These are phyloP conservation scores for Tigriopus californicus DNA, from an alignment of 2,888 invertebrate species.

Conservation along the genomic window DNA sequence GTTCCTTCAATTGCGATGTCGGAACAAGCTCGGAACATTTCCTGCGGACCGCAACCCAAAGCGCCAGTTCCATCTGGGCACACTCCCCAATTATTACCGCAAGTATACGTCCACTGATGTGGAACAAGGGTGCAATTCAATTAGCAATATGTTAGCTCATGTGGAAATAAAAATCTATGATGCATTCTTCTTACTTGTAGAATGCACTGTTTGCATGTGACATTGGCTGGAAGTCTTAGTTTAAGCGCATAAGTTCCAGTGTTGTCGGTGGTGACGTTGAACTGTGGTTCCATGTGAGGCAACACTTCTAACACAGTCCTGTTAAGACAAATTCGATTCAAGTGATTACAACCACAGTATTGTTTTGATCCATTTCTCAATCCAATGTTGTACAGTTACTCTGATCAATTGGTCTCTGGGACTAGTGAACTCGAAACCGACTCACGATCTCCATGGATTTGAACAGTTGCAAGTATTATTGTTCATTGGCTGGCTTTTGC, in stretches of 20 bases:
- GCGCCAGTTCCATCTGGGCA: slow-evolving; percentile 20
- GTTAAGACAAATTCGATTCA: not conserved
- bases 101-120: slow-evolving; percentile 20
- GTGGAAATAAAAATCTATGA: not conserved
- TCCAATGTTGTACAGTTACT: no score
- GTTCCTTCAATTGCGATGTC: slow-evolving; percentile 17
- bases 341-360: no score
- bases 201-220: slow-evolving; percentile 24
- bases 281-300: not conserved
- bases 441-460: no score
- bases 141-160: not conserved
- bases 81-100: slow-evolving; percentile 22
- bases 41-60: slow-evolving; percentile 21
- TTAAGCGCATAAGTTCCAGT: slow-evolving; percentile 16
- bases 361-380: no score
- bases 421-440: no score
- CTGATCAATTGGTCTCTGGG: no score
- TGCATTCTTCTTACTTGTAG: slow-evolving; percentile 23
- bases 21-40: slow-evolving; percentile 19
- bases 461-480: no score
- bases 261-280: slow-evolving; percentile 7
- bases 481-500: no score
- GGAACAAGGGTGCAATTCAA: not conserved
- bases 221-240: slow-evolving; percentile 22
- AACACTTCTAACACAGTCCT: slow-evolving; percentile 1